A percentile compares a stretch with the other conserved stretches of the same genome.
Evolutionary conservation across 1,140 invertebrate species (phyloP).

Genomic region (Ceratina japonica): DNA sequence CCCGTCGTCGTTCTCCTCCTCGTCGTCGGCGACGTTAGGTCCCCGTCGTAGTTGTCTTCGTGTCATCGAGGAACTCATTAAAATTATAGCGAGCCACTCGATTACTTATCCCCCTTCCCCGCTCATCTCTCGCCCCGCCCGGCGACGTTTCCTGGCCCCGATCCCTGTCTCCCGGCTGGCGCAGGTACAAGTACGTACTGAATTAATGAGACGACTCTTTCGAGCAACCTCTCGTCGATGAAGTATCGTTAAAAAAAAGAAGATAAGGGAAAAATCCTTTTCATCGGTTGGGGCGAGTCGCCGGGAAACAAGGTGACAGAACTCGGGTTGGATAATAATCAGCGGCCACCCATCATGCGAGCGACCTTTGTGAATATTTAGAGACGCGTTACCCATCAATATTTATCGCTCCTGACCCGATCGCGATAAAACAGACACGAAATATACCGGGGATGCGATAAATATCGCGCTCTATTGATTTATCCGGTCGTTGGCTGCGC

Average conservation of each 20-base stretch:
- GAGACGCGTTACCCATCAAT: conserved; percentile 17
- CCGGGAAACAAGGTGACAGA: conserved; percentile 13
- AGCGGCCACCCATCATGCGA: neutral
- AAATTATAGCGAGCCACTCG: conserved; percentile 67
- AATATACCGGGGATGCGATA: conserved; percentile 13
- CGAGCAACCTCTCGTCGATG: conserved; percentile 53
- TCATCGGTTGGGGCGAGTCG: neutral
- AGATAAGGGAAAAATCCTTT: neutral
- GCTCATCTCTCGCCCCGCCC: neutral
- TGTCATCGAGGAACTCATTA: conserved; percentile 70
- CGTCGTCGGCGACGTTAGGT: conserved; percentile 10
- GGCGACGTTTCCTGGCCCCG: conserved; percentile 8
- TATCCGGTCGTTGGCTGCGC: neutral
- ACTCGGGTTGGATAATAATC: conserved; percentile 29
- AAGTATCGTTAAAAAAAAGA: conserved; percentile 56
- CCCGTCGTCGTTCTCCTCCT: conserved; percentile 10
- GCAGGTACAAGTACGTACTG: conserved; percentile 54
- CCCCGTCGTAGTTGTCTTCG: conserved; percentile 50
- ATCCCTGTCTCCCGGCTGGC: neutral
- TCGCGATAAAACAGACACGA: conserved; percentile 15
- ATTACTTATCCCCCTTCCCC: conserved; percentile 54
- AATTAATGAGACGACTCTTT: conserved; percentile 66
- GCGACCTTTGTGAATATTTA: conserved; percentile 40
- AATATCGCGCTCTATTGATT: conserved; percentile 36
- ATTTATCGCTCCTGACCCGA: conserved; percentile 23